A percentile compares a stretch with the other conserved stretches of the same genome.
phyloP scores from a whole-genome alignment of 2,797 vertebrate genomes.

The Alcedo quadribrachys region DNA sequence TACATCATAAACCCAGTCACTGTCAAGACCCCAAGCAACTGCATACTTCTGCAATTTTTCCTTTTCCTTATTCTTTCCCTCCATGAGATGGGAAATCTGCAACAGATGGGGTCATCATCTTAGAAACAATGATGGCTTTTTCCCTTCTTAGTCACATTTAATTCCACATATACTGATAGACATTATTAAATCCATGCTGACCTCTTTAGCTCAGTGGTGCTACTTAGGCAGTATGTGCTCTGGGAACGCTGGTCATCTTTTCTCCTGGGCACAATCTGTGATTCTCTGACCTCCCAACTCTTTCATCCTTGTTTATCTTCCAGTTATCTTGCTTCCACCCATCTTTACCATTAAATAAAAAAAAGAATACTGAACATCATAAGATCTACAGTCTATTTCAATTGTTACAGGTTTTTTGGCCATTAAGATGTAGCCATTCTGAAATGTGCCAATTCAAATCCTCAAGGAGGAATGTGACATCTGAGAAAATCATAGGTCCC shows the following conservation, averaged over 20 bases:
- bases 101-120: not conserved
- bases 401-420: not conserved
- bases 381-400: not conserved
- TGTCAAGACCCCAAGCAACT: not conserved
- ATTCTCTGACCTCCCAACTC: not conserved
- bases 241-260: not conserved
- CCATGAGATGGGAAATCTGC: not conserved
- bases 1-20: not conserved
- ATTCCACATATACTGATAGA: rapidly evolving
- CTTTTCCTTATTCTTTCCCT: not conserved
- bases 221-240: not conserved
- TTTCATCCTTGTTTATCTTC: not conserved
- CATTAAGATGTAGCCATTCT: not conserved
- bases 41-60: not conserved
- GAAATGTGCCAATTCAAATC: not conserved
- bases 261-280: not conserved
- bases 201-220: not conserved
- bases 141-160: not conserved
- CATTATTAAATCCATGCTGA: not conserved
- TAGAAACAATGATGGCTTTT: not conserved
- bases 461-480: not conserved
- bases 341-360: not conserved
- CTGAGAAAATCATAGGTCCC: not conserved
- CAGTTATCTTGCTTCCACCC: not conserved
- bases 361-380: not conserved